These are phyloP conservation scores for Caerostris darwini DNA, from an alignment of 1,140 invertebrate genomes.

Conservation along the genomic window DNA sequence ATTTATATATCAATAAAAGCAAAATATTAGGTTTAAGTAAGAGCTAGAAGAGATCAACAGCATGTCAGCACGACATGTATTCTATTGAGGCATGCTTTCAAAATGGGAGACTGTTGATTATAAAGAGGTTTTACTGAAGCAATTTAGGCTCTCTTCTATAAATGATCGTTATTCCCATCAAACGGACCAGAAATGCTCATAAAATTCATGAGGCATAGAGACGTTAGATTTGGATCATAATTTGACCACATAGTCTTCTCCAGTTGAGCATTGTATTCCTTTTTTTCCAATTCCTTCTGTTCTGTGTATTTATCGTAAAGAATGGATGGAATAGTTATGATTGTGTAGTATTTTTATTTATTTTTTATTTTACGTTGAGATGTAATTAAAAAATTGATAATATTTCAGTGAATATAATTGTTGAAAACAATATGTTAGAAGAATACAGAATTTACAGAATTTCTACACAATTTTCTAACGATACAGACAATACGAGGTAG, in stretches of 20 bases:
- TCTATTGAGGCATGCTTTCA: neutral
- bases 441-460: too few relatives aligned
- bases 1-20: neutral
- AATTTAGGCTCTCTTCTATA: slow-evolving; percentile 29
- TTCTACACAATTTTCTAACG: too few relatives aligned
- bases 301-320: too few relatives aligned
- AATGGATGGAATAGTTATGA: too few relatives aligned
- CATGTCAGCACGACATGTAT: slow-evolving; percentile 7
- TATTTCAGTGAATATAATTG: too few relatives aligned
- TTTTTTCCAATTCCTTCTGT: neutral
- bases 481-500: too few relatives aligned
- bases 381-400: too few relatives aligned
- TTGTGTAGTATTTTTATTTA: too few relatives aligned
- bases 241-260: neutral
- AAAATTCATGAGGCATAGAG: slow-evolving; percentile 49
- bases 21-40: neutral
- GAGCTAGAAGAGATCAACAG: neutral
- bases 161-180: slow-evolving; percentile 22
- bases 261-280: neutral
- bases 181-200: slow-evolving; percentile 48
- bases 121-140: slow-evolving; percentile 1
- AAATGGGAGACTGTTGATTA: slow-evolving; percentile 50
- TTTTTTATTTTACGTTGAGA: too few relatives aligned
- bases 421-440: too few relatives aligned
- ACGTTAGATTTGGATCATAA: slow-evolving; percentile 47